A percentile compares a stretch with the other conserved stretches of the same genome.
Evolutionary conservation across 2,888 invertebrate genomes (phyloP).

Genomic region (Aphodius granarius): DNA sequence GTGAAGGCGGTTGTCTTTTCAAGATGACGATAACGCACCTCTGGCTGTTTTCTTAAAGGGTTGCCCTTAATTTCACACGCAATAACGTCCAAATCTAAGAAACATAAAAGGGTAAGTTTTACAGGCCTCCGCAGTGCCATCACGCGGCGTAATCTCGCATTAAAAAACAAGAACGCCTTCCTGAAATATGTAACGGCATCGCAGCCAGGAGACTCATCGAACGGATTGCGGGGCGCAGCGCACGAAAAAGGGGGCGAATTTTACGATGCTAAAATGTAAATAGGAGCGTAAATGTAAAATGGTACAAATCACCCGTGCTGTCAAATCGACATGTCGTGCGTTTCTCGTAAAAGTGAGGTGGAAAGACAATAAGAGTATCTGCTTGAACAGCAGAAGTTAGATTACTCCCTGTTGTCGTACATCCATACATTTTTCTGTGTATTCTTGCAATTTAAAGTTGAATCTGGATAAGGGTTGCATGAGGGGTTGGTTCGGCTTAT

Average conservation of each 20-base stretch:
- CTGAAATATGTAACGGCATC: conserved; percentile 52
- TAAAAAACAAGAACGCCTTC: conserved; percentile 33
- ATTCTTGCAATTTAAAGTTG: too few relatives aligned
- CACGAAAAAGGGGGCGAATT: conserved; percentile 19
- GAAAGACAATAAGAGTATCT: background rate
- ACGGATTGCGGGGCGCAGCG: conserved; percentile 25
- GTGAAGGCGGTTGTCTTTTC: background rate
- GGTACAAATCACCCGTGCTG: conserved; percentile 33
- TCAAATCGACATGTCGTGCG: background rate
- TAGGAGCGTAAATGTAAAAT: conserved; percentile 42
- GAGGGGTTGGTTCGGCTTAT: conserved; percentile 16
- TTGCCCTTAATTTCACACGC: conserved; percentile 56
- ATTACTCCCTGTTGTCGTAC: background rate
- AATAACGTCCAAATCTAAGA: conserved; percentile 50
- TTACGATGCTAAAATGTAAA: conserved; percentile 37
- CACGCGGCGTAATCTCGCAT: conserved; percentile 51
- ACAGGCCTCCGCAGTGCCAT: conserved; percentile 51
- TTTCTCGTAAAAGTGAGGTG: background rate
- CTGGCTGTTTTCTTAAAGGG: conserved; percentile 45
- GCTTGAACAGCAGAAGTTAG: background rate
- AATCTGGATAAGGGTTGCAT: background rate
- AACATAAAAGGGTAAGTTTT: conserved; percentile 50
- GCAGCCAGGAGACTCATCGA: conserved; percentile 44
- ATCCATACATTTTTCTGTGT: too few relatives aligned
- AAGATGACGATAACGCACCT: background rate